Percentiles rank a stretch among this genome's conserved stretches.
phyloP scores from a whole-genome alignment of 1,140 invertebrate species.

The Neodiprion pinetum region DNA sequence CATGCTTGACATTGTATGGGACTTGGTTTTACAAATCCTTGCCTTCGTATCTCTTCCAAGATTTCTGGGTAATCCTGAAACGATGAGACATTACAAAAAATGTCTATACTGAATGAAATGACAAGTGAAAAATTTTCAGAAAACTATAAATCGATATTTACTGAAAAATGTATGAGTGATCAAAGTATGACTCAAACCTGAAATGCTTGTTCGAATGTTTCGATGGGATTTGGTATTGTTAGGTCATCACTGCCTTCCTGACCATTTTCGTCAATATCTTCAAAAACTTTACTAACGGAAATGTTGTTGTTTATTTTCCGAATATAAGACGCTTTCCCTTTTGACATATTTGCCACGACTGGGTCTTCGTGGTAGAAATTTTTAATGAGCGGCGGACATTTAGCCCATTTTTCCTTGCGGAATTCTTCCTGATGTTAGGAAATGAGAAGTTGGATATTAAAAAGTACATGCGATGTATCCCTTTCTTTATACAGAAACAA shows the following conservation, averaged over 20 bases:
- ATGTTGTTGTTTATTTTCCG: slow-evolving; percentile 76
- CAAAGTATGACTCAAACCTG: slow-evolving; percentile 29
- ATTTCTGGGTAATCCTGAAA: slow-evolving; percentile 80
- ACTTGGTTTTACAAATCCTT: slow-evolving; percentile 83
- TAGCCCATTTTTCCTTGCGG: slow-evolving; percentile 67
- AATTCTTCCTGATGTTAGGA: slow-evolving; percentile 57
- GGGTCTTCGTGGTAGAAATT: slow-evolving; percentile 86
- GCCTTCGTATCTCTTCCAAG: slow-evolving; percentile 79
- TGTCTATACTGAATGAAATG: too few relatives aligned
- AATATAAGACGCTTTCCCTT: slow-evolving; percentile 69
- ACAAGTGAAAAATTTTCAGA: too few relatives aligned
- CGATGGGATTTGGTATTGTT: slow-evolving; percentile 82
- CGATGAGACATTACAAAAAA: not conserved
- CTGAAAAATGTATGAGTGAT: not conserved
- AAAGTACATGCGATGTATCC: slow-evolving; percentile 21
- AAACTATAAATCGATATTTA: not conserved
- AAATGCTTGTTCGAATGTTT: slow-evolving; percentile 87
- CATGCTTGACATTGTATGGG: slow-evolving; percentile 92
- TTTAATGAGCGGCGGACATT: slow-evolving; percentile 74
- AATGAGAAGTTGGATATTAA: not conserved
- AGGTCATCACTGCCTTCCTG: slow-evolving; percentile 32
- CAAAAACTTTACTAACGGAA: slow-evolving; percentile 63
- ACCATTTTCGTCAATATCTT: slow-evolving; percentile 52
- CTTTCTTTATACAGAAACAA: slow-evolving; percentile 9
- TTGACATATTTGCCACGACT: slow-evolving; percentile 69